Conservation (phyloP, 1,140 invertebrate species). For the Colletes latitarsis region DNA sequence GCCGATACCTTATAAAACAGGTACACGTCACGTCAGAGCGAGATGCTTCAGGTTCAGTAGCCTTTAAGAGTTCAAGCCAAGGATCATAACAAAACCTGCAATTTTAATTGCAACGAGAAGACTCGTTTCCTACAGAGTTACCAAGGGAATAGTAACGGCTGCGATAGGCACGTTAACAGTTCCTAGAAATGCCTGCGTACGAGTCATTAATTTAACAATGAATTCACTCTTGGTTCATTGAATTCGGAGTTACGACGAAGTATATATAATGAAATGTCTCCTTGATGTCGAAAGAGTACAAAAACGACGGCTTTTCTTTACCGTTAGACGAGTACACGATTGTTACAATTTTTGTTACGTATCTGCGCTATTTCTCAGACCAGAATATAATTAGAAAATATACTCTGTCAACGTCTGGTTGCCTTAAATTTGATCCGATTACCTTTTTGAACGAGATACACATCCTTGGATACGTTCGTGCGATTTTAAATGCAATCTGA, state of each 20-base stretch:
- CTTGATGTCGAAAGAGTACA: too few species aligned
- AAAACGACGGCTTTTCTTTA: too few species aligned
- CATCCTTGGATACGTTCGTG: neutral
- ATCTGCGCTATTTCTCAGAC: too few species aligned
- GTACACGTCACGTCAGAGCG: constrained; percentile 48
- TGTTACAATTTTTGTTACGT: too few species aligned
- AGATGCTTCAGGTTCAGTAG: constrained; percentile 62
- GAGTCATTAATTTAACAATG: constrained; percentile 2
- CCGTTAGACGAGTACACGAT: too few species aligned
- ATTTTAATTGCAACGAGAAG: constrained; percentile 25
- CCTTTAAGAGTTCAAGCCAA: constrained; percentile 39
- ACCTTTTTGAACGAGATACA: neutral
- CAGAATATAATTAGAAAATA: neutral
- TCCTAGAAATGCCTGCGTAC: constrained; percentile 35
- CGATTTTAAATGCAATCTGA: constrained; percentile 33
- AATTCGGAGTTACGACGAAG: neutral
- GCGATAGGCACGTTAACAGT: neutral
- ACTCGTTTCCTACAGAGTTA: constrained; percentile 9
- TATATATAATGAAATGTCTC: too few species aligned
- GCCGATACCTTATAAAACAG: constrained; percentile 54
- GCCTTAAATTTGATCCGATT: constrained; percentile 44
- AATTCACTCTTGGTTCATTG: neutral
- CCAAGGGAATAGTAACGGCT: neutral
- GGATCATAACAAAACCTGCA: constrained; percentile 57
- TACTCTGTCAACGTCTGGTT: neutral